A percentile compares a stretch with the other conserved stretches of the same genome.
These are phyloP conservation scores for Dasypogon diadema DNA, from an alignment of 2,888 invertebrate genomes.

Conservation along the genomic window DNA sequence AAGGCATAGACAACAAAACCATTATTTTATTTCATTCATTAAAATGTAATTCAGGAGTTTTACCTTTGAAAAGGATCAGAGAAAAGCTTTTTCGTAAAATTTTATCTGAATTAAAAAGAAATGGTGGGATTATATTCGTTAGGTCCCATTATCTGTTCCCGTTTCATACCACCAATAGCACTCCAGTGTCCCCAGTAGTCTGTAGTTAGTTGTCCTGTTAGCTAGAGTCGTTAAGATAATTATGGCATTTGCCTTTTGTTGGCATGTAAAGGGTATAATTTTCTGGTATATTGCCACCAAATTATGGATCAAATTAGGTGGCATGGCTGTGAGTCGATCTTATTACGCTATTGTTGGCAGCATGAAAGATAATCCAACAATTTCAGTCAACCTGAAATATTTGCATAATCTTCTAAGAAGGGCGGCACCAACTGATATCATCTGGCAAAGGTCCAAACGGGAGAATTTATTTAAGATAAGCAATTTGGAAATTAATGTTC, in stretches of 20 bases:
- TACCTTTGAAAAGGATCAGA: slow-evolving; percentile 30
- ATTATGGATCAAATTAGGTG: slow-evolving; percentile 29
- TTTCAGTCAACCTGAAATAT: slow-evolving; percentile 25
- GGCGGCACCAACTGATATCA: not conserved
- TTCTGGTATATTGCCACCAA: slow-evolving; percentile 42
- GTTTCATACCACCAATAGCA: not conserved
- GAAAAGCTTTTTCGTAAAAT: slow-evolving; percentile 4
- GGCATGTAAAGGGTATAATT: slow-evolving; percentile 41
- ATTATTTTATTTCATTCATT: slow-evolving; percentile 22
- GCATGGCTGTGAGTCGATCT: slow-evolving; percentile 16
- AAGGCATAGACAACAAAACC: not conserved
- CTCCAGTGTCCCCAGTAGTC: not conserved
- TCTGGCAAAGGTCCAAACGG: slow-evolving; percentile 33
- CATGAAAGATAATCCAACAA: slow-evolving; percentile 39
- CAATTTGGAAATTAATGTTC: slow-evolving; percentile 20
- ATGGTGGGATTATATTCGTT: slow-evolving; percentile 10
- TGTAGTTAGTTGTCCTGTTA: slow-evolving; percentile 13
- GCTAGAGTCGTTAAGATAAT: slow-evolving; percentile 33
- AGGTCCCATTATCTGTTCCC: slow-evolving; percentile 12
- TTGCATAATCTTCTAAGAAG: slow-evolving; percentile 34
- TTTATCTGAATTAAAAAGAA: slow-evolving; percentile 36
- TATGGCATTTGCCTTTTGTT: slow-evolving; percentile 39
- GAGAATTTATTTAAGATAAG: slow-evolving; percentile 36
- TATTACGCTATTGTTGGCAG: slow-evolving; percentile 39
- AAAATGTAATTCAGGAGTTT: slow-evolving; percentile 13